phyloP scores from a whole-genome alignment of 2,888 invertebrate genomes.

The Taphrorychus bicolor region DNA sequence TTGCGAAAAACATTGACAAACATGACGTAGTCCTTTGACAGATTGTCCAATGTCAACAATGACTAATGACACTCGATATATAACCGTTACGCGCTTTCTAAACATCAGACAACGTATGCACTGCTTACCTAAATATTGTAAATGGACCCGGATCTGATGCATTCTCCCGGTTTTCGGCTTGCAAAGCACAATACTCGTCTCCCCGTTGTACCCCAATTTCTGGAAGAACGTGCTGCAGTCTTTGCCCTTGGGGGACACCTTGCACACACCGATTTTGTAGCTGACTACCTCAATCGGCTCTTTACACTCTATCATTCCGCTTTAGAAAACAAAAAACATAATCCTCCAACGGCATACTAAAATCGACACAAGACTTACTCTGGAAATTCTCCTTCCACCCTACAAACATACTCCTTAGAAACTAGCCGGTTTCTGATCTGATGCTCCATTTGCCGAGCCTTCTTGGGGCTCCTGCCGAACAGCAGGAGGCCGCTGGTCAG shows the following conservation, averaged over 20 bases:
- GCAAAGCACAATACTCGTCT: conserved; percentile 92
- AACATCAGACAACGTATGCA: no score
- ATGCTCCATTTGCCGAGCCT: conserved; percentile 94
- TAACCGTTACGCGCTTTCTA: no score
- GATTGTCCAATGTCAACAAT: no score
- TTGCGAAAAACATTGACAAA: no score
- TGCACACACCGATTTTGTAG: conserved; percentile 95
- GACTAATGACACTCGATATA: no score
- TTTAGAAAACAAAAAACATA: conserved; percentile 53
- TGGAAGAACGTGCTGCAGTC: conserved; percentile 92
- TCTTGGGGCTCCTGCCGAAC: conserved; percentile 92
- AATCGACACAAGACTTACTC: conserved; percentile 68
- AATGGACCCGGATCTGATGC: conserved; percentile 98
- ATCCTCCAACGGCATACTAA: neutral
- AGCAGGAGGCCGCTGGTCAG: conserved; percentile 92
- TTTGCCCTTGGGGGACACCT: conserved; percentile 92
- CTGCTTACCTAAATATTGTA: conserved; percentile 95
- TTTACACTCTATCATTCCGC: conserved; percentile 82
- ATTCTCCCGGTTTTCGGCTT: conserved; percentile 96
- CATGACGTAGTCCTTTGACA: no score
- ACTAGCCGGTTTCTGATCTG: conserved; percentile 92
- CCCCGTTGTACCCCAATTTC: conserved; percentile 85
- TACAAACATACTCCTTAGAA: conserved; percentile 93
- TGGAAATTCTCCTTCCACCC: conserved; percentile 93
- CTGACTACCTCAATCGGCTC: conserved; percentile 94